Evolutionary conservation across 92 coral and sea anemone genomes (phyloP).

Genomic region (Actinernus sp.): DNA sequence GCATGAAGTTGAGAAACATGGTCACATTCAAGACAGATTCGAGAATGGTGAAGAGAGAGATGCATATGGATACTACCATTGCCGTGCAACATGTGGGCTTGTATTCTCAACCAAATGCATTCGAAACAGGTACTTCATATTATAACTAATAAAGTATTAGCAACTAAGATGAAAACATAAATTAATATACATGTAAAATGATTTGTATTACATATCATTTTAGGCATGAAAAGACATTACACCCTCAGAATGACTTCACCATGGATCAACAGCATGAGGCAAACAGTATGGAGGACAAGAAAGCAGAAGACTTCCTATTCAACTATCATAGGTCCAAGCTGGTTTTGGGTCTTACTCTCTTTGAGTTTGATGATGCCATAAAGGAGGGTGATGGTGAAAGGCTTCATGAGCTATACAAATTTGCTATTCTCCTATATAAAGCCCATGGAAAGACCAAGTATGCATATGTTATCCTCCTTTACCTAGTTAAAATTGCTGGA

Average conservation of each 20-base stretch:
- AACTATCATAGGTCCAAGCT: conserved; percentile 51
- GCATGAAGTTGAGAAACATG: conserved; percentile 44
- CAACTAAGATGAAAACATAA: too few relatives aligned
- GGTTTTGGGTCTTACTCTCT: conserved; percentile 48
- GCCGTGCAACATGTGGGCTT: conserved; percentile 51
- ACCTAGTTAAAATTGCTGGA: conserved; percentile 36
- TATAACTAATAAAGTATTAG: too few relatives aligned
- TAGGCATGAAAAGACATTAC: conserved; percentile 18
- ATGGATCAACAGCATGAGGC: not conserved
- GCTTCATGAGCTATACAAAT: conserved; percentile 45
- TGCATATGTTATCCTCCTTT: conserved; percentile 44
- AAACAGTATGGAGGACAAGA: not conserved
- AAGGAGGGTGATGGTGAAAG: conserved; percentile 68
- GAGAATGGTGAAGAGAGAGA: conserved; percentile 39
- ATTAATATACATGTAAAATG: too few relatives aligned
- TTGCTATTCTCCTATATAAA: conserved; percentile 44
- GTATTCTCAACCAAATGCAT: conserved; percentile 49
- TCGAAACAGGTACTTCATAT: conserved; percentile 40
- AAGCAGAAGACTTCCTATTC: conserved; percentile 27
- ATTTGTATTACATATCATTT: not conserved
- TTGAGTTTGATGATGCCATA: too few relatives aligned
- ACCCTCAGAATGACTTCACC: conserved; percentile 3
- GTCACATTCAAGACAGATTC: conserved; percentile 24
- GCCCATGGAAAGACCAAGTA: conserved; percentile 39
- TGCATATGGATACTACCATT: conserved; percentile 41